A percentile compares a stretch with the other conserved stretches of the same genome.
phyloP scores from a whole-genome alignment of 1,140 invertebrate genomes.

The Sitophilus oryzae region DNA sequence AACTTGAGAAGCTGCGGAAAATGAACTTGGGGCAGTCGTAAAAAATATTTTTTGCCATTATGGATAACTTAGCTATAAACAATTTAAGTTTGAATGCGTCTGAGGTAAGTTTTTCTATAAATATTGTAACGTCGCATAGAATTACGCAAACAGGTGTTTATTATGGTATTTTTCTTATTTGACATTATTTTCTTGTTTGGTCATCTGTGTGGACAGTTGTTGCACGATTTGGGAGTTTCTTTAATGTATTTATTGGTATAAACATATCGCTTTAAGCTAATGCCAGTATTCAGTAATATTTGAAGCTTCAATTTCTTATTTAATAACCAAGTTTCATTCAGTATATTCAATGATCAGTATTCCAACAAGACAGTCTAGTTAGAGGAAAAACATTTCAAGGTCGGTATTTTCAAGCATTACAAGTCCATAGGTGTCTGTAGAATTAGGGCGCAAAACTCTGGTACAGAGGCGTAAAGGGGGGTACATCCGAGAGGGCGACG shows the following conservation, averaged over 20 bases:
- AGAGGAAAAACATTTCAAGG: neutral
- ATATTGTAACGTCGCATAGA: too few species aligned
- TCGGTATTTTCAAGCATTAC: neutral
- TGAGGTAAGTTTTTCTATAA: slow-evolving; percentile 31
- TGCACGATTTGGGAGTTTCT: too few species aligned
- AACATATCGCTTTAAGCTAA: too few species aligned
- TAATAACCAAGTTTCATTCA: too few species aligned
- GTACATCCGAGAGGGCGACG: neutral
- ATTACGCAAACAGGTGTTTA: too few species aligned
- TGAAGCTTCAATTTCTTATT: too few species aligned
- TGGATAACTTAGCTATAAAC: slow-evolving; percentile 34
- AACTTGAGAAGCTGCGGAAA: neutral
- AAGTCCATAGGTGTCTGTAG: neutral
- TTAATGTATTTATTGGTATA: too few species aligned
- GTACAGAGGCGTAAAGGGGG: neutral
- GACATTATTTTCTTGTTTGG: too few species aligned
- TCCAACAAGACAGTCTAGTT: neutral
- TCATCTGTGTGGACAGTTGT: too few species aligned
- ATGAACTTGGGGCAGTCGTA: neutral
- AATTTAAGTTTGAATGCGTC: slow-evolving; percentile 29
- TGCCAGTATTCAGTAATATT: too few species aligned
- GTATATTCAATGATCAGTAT: too few species aligned
- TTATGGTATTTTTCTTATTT: too few species aligned
- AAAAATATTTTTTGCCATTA: slow-evolving; percentile 9
- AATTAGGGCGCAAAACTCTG: neutral